Conservation (phyloP, 1,140 invertebrate species). For the Andricus grossulariae region DNA sequence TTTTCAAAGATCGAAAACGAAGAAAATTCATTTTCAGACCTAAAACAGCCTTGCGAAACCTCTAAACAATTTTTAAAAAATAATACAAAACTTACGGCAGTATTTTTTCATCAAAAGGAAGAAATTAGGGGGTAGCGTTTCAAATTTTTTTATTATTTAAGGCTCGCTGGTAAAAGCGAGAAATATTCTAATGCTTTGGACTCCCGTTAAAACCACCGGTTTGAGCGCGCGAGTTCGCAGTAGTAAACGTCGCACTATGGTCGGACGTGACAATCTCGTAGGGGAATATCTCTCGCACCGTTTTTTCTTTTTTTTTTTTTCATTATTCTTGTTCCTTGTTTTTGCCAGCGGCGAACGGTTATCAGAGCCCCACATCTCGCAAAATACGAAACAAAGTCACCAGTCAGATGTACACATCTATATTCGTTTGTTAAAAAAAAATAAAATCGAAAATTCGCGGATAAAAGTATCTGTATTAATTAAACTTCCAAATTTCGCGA, state of each 20-base stretch:
- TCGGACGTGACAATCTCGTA: conserved; percentile 3
- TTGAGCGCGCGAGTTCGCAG: neutral
- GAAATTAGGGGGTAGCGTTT: too few species aligned
- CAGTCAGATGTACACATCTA: neutral
- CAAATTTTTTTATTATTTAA: too few species aligned
- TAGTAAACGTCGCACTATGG: conserved; percentile 1
- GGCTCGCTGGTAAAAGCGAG: too few species aligned
- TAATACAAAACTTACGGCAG: too few species aligned
- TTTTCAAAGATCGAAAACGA: too few species aligned
- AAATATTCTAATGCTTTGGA: too few species aligned
- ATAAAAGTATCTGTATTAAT: neutral
- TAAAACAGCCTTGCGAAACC: too few species aligned
- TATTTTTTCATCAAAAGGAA: too few species aligned
- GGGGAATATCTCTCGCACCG: neutral
- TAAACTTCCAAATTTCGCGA: neutral
- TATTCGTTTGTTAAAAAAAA: neutral
- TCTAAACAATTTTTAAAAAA: too few species aligned
- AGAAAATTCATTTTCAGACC: too few species aligned
- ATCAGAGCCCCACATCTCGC: conserved; percentile 13
- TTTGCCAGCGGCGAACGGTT: conserved; percentile 1
- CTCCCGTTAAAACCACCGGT: neutral
- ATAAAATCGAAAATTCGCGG: neutral
- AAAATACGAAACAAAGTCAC: conserved; percentile 5
- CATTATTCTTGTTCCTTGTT: neutral
- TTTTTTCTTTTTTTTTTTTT: neutral